These are phyloP conservation scores for Drymonia ruficornis DNA, from an alignment of 2,888 invertebrate genomes.

Conservation along the genomic window DNA sequence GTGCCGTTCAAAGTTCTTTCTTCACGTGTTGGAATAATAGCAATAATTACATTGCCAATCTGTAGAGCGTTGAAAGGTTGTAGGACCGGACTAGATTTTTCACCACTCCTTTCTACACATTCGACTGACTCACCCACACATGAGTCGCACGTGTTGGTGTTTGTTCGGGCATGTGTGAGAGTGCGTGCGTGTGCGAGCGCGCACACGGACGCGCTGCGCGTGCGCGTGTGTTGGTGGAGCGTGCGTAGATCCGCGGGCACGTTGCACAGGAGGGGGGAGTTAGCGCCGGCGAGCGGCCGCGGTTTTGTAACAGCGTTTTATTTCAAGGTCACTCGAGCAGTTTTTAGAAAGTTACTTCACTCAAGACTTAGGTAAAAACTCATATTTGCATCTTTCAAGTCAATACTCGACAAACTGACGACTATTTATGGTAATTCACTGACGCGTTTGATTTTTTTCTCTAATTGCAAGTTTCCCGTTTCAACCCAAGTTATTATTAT, in stretches of 20 bases:
- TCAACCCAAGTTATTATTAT: constrained; percentile 30
- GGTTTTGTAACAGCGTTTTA: constrained; percentile 83
- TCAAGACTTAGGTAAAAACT: constrained; percentile 68
- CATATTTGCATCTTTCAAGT: constrained; percentile 45
- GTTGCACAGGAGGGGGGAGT: constrained; percentile 64
- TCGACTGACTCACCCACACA: constrained; percentile 46
- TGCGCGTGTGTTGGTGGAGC: constrained; percentile 58
- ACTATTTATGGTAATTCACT: constrained; percentile 19
- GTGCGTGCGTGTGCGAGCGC: constrained; percentile 44
- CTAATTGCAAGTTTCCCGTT: constrained; percentile 39
- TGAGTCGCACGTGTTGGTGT: constrained; percentile 37
- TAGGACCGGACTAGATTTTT: constrained; percentile 67
- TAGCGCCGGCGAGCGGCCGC: constrained; percentile 75
- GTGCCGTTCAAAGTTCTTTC: constrained; percentile 27
- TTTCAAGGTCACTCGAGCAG: constrained; percentile 84
- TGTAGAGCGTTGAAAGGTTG: constrained; percentile 49
- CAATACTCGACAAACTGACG: constrained; percentile 18
- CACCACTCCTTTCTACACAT: constrained; percentile 71
- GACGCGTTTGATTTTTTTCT: constrained; percentile 22
- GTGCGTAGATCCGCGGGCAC: constrained; percentile 66
- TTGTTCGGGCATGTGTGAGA: constrained; percentile 46
- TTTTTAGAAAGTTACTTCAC: constrained; percentile 84
- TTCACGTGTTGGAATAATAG: constrained; percentile 33
- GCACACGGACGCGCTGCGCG: constrained; percentile 48
- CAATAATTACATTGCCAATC: constrained; percentile 34